phyloP scores from a whole-genome alignment of 2,888 invertebrate species.

The Protophormia terraenovae region DNA sequence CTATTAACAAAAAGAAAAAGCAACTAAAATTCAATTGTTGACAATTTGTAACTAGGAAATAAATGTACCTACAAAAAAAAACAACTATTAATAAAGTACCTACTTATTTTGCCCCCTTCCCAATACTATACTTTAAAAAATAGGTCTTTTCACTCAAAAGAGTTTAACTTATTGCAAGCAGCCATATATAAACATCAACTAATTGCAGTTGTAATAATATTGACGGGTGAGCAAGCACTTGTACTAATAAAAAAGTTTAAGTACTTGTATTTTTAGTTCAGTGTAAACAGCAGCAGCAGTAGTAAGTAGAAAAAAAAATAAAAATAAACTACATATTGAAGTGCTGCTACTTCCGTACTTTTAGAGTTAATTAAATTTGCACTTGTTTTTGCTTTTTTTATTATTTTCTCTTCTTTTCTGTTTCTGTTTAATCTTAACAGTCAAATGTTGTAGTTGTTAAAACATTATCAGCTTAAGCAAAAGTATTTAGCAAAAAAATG shows the following conservation, averaged over 20 bases:
- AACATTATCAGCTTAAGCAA: background rate
- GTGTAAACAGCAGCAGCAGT: background rate
- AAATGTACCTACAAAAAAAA: background rate
- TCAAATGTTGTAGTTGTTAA: conserved; percentile 12
- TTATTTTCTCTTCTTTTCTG: conserved; percentile 40
- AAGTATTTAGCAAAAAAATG: too few relatives aligned
- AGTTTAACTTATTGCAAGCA: conserved; percentile 22
- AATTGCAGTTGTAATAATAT: background rate
- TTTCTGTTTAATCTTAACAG: conserved; percentile 29
- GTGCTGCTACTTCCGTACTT: conserved; percentile 64
- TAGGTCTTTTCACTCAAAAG: conserved; percentile 33
- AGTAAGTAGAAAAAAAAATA: background rate
- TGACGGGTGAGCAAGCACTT: conserved; percentile 23
- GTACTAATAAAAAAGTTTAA: conserved; percentile 22
- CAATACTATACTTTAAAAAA: conserved; percentile 1
- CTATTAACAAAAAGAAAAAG: background rate
- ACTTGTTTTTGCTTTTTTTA: conserved; percentile 57
- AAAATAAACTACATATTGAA: conserved; percentile 40
- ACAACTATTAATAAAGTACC: conserved; percentile 2
- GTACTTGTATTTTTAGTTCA: conserved; percentile 20
- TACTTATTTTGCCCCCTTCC: background rate
- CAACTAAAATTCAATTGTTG: conserved; percentile 13
- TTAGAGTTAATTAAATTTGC: conserved; percentile 68
- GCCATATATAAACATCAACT: background rate
- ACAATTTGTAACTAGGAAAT: conserved; percentile 52